Base-by-base conservation (phyloP, 2,113 vertebrate species). In the Istiophorus platypterus region DNA sequence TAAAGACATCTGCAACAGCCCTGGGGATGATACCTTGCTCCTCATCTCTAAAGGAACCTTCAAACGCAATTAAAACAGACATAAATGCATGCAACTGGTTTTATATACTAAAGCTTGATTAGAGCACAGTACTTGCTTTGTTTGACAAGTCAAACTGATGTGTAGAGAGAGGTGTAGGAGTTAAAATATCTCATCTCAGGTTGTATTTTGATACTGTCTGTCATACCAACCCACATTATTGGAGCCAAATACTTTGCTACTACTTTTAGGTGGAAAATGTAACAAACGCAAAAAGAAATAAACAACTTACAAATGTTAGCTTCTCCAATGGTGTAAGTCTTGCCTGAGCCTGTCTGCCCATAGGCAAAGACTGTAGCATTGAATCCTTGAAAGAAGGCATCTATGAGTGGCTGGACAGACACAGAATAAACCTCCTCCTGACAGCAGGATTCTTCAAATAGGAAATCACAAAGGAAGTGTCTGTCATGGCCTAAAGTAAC, bases 301-400 rank as follows among this genome's bases (percentile, higher is more conserved):
- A 63, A 59, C n/a, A 39, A 96, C 98, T 97, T 91, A 99, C 97
- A 96, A 76, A 98, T 96, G 88, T 97, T 97, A 76, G 96, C 96
- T 92, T 97, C 97, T 49, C 98, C 98, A 82, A 99, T 96, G 49
- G 97, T 98, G 90, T 99, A 97, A 0, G 98, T 99, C 94, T 99
- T 99, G 68, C 98, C 97, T 0, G 97, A 99, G 77, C 98, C 97
- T 0, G 97, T 99, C 94, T 99, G 98, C 0, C 98, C 97, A 12
- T 99, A 99, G 52, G 97, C 97, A 92, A 99, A 98, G 17, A 99
- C 96, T 0, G 97, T 98, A 69, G 96, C 96, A 51, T 99, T 99
- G 94, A 98, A 97, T 7, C 98, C 97, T 89, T 97, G 96, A 85
- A 99, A 97, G 90, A 99, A 99, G 26, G 97, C 96, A 59, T 97